Conservation (phyloP, 2,888 invertebrate species). For the Amiota mariae region DNA sequence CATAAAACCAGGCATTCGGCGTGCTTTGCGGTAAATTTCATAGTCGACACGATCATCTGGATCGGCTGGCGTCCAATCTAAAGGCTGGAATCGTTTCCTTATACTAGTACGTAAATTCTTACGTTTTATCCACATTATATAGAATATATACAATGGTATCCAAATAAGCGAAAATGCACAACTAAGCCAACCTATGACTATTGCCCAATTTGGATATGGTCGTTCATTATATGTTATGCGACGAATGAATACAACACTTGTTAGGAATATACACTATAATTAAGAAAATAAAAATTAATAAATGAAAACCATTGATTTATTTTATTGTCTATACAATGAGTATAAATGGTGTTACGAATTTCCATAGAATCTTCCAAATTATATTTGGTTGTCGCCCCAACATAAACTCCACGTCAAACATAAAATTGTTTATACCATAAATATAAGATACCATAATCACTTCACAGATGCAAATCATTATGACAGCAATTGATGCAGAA, state of each 20-base stretch:
- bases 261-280: slow-evolving; percentile 79
- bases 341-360: slow-evolving; percentile 80
- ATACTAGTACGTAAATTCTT: slow-evolving; percentile 69
- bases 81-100: slow-evolving; percentile 66
- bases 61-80: slow-evolving; percentile 78
- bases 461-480: slow-evolving; percentile 85
- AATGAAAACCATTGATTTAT: background rate
- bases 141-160: slow-evolving; percentile 82
- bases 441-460: slow-evolving; percentile 86
- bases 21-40: slow-evolving; percentile 44
- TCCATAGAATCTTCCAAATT: slow-evolving; percentile 84
- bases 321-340: slow-evolving; percentile 77
- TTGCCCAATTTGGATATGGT: slow-evolving; percentile 77
- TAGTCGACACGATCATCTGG: slow-evolving; percentile 57
- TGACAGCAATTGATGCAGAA: slow-evolving; percentile 87
- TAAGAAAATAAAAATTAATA: slow-evolving; percentile 7
- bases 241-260: slow-evolving; percentile 77
- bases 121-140: slow-evolving; percentile 70
- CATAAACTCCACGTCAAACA: slow-evolving; percentile 84
- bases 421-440: slow-evolving; percentile 81
- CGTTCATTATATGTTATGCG: slow-evolving; percentile 75
- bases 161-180: slow-evolving; percentile 82
- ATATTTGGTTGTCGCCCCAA: slow-evolving; percentile 77
- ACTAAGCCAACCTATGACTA: slow-evolving; percentile 78
- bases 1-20: slow-evolving; percentile 49